Percentiles rank a stretch among this genome's conserved stretches.
phyloP scores from a whole-genome alignment of 2,888 invertebrate genomes.

The Volucella bombylans region DNA sequence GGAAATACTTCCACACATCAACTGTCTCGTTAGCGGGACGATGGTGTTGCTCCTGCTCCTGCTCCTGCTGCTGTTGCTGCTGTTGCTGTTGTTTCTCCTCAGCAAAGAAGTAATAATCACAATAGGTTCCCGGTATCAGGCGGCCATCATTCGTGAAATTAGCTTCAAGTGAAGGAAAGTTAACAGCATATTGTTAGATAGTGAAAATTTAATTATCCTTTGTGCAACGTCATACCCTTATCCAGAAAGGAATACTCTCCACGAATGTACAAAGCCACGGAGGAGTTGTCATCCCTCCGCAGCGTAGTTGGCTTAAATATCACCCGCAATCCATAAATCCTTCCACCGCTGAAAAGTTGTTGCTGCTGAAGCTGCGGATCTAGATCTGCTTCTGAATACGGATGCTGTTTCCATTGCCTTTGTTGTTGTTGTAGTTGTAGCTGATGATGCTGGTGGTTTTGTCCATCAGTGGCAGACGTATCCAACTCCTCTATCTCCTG shows the following conservation, averaged over 20 bases:
- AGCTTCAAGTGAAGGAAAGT: constrained; percentile 85
- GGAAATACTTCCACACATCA: constrained; percentile 89
- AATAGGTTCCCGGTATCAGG: constrained; percentile 89
- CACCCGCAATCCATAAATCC: constrained; percentile 72
- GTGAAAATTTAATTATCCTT: constrained; percentile 45
- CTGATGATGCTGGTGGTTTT: constrained; percentile 8
- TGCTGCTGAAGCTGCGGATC: constrained; percentile 4
- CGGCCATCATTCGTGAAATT: constrained; percentile 92
- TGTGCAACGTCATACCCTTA: constrained; percentile 42
- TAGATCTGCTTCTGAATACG: too few species aligned
- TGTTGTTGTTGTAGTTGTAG: too few species aligned
- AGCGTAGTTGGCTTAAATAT: constrained; percentile 62
- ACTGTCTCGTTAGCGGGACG: constrained; percentile 79
- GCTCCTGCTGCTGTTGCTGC: too few species aligned
- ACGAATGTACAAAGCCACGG: constrained; percentile 54
- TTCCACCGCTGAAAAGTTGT: constrained; percentile 67
- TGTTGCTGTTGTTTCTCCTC: constrained; percentile 77
- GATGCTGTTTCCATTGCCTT: background rate
- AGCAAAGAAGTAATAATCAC: constrained; percentile 93
- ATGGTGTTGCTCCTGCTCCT: background rate
- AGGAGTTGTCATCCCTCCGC: constrained; percentile 32
- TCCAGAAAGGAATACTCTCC: constrained; percentile 66
- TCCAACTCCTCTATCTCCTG: constrained; percentile 16
- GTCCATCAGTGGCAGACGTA: constrained; percentile 35
- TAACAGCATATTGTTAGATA: constrained; percentile 19